Conservation (phyloP, 2,113 vertebrate species). For the Halcyon malimbica region DNA sequence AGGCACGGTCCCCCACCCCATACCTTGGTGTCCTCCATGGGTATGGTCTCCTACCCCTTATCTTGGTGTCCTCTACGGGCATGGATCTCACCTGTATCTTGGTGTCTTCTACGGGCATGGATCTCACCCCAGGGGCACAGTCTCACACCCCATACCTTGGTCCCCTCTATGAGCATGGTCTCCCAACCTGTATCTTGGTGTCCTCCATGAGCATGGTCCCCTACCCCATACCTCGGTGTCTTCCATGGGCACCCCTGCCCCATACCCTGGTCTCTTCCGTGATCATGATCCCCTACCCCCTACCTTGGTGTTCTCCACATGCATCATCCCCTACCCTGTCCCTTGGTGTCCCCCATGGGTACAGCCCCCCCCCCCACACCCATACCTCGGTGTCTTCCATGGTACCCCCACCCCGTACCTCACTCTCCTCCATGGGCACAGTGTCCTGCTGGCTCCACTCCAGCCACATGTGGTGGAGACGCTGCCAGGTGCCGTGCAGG, state of each 20-base stretch:
- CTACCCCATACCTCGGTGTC: neutral
- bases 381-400: neutral
- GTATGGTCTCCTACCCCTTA: neutral
- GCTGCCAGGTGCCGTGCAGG: slow-evolving; percentile 56
- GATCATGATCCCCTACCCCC: rapidly evolving
- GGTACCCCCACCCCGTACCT: neutral
- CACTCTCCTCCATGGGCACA: neutral
- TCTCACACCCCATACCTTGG: neutral
- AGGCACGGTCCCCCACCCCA: rapidly evolving
- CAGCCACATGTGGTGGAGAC: slow-evolving; percentile 78
- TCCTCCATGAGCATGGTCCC: neutral
- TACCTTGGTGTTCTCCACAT: neutral
- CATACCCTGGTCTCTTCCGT: neutral
- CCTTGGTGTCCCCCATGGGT: neutral
- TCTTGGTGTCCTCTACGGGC: neutral
- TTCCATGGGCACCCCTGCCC: neutral
- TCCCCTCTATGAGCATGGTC: too few relatives aligned
- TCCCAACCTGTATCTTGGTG: too few relatives aligned
- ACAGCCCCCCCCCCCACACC: rapidly evolving
- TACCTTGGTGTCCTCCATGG: neutral
- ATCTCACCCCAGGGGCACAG: neutral
- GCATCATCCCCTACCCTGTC: too few relatives aligned
- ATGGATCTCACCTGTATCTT: neutral
- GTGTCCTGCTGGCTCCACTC: slow-evolving; percentile 73
- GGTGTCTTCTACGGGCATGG: neutral